Evolutionary conservation across 2,797 vertebrate genomes (phyloP).

Genomic region (Microcaecilia unicolor): DNA sequence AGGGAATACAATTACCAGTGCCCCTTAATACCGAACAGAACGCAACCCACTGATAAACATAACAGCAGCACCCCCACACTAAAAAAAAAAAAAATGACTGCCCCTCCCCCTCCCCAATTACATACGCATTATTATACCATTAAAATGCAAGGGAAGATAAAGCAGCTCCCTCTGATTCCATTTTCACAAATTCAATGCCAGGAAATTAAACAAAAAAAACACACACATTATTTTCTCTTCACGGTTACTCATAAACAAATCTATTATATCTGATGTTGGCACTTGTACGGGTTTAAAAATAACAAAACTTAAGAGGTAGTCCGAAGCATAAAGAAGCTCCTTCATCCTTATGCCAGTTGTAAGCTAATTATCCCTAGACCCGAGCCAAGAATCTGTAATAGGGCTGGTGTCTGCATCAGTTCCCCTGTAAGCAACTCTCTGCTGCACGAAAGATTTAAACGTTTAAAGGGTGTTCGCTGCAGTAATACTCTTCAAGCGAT

Average conservation of each 20-base stretch:
- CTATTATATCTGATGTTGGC: too few relatives aligned
- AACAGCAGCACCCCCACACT: background rate
- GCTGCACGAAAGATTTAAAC: background rate
- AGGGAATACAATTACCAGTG: conserved; percentile 76
- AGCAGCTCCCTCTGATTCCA: too few relatives aligned
- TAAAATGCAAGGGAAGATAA: too few relatives aligned
- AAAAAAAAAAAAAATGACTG: too few relatives aligned
- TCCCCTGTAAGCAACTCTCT: conserved; percentile 5
- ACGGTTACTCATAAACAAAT: too few relatives aligned
- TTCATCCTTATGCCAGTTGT: too few relatives aligned
- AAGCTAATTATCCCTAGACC: conserved; percentile 7
- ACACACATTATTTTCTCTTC: too few relatives aligned
- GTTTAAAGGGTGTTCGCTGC: background rate
- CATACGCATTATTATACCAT: too few relatives aligned
- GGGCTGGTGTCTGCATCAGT: conserved; percentile 3
- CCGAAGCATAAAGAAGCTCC: background rate
- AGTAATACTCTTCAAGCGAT: background rate
- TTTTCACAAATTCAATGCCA: background rate
- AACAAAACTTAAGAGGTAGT: conserved; percentile 26
- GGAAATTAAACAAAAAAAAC: too few relatives aligned
- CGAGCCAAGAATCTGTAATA: conserved; percentile 11
- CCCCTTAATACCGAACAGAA: conserved; percentile 52
- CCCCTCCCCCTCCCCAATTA: too few relatives aligned
- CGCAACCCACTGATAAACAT: conserved; percentile 42
- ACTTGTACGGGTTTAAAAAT: conserved; percentile 12